Conservation (phyloP, 2,888 invertebrate genomes). For the Trichogramma dendrolimi region DNA sequence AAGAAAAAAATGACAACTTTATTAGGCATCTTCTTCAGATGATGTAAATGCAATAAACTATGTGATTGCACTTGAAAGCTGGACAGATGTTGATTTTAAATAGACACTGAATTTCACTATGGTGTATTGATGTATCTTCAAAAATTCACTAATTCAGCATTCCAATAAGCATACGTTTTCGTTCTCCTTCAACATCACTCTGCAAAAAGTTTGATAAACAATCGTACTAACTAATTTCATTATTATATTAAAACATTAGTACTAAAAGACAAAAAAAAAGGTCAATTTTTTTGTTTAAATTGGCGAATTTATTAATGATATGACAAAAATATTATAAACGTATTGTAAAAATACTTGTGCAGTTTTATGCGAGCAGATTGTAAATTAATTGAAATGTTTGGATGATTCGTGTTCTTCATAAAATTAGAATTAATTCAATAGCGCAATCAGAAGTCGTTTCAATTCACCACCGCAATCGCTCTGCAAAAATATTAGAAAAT, state of each 20-base stretch:
- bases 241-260: not conserved
- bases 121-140: too few relatives aligned
- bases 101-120: too few relatives aligned
- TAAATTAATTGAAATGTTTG: conserved; percentile 13
- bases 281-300: not conserved
- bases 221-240: not conserved
- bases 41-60: not conserved
- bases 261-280: not conserved
- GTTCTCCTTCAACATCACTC: conserved; percentile 44
- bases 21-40: not conserved
- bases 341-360: conserved; percentile 21
- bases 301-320: conserved; percentile 17
- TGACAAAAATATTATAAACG: not conserved
- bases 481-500: conserved; percentile 43
- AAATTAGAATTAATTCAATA: conserved; percentile 44
- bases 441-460: conserved; percentile 48
- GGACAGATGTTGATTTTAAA: too few relatives aligned
- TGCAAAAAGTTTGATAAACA: conserved; percentile 39
- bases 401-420: conserved; percentile 30
- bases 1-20: not conserved
- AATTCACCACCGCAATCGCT: conserved; percentile 49
- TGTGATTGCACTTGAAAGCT: too few relatives aligned
- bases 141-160: conserved; percentile 42
- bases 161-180: conserved; percentile 47
- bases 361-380: conserved; percentile 6